Evolutionary conservation across 2,113 vertebrate species (phyloP).

Genomic region (Pangasianodon hypophthalmus): DNA sequence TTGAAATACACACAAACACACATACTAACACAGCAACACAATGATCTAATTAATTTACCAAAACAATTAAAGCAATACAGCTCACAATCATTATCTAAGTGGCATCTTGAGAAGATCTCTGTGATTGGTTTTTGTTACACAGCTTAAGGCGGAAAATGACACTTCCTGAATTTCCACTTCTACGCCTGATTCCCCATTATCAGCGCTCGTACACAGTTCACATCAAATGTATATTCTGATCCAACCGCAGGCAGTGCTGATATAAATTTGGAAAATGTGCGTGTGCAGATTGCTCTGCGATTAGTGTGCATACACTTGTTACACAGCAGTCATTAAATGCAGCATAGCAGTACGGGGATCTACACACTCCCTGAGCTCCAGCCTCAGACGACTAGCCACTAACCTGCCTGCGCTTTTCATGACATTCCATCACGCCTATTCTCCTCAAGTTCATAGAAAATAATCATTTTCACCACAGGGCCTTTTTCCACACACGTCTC

Average conservation of each 20-base stretch:
- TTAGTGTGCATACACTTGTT: slow-evolving; percentile 31
- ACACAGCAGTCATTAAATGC: slow-evolving; percentile 46
- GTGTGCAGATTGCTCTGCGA: slow-evolving; percentile 36
- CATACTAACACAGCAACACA: slow-evolving; percentile 5
- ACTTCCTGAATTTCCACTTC: slow-evolving; percentile 25
- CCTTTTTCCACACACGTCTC: slow-evolving; percentile 41
- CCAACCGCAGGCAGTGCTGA: slow-evolving; percentile 35
- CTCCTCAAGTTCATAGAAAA: slow-evolving; percentile 52
- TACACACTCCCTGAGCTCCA: slow-evolving; percentile 15
- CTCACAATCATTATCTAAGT: slow-evolving; percentile 4
- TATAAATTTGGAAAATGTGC: slow-evolving; percentile 20
- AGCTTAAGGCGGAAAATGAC: neutral
- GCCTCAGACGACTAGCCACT: slow-evolving; percentile 25
- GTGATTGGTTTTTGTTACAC: neutral
- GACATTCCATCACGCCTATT: slow-evolving; percentile 48
- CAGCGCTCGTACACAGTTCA: slow-evolving; percentile 25
- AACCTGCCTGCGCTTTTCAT: slow-evolving; percentile 21
- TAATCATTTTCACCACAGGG: slow-evolving; percentile 59
- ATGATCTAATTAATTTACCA: slow-evolving; percentile 9
- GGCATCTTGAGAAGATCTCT: neutral
- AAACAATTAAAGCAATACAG: slow-evolving; percentile 18
- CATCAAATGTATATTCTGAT: slow-evolving; percentile 25
- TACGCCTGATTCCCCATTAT: neutral
- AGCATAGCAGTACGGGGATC: slow-evolving; percentile 8
- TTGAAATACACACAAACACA: neutral